A percentile compares a stretch with the other conserved stretches of the same genome.
Conservation (phyloP, 2,797 vertebrate species). For the Danio choprae region DNA sequence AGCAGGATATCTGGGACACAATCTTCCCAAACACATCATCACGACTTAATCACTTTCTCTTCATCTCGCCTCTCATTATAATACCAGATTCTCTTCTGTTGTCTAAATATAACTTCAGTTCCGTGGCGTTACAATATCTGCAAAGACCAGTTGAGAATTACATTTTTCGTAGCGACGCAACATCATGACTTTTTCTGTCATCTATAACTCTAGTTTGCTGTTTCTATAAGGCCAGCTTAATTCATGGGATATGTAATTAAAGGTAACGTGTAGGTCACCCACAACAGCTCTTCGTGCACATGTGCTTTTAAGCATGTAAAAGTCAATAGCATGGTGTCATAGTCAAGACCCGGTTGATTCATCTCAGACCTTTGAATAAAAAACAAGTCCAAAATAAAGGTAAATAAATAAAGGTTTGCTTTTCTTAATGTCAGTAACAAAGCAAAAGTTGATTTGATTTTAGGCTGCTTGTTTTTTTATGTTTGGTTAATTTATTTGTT, state of each 20-base stretch:
- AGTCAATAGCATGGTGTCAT: background rate
- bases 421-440: background rate
- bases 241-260: slow-evolving; percentile 27
- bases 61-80: slow-evolving; percentile 46
- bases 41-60: slow-evolving; percentile 54
- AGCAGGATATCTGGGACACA: slow-evolving; percentile 52
- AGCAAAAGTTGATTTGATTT: background rate
- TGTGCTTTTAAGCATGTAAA: background rate
- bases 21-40: slow-evolving; percentile 46
- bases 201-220: background rate
- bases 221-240: slow-evolving; percentile 7
- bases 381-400: background rate
- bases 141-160: background rate
- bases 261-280: slow-evolving; percentile 4
- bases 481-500: too few relatives aligned
- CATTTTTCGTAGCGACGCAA: slow-evolving; percentile 2
- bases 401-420: background rate
- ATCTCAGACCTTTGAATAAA: background rate
- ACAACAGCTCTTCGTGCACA: background rate
- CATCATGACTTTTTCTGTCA: background rate
- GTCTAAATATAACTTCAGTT: background rate
- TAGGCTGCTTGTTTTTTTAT: too few relatives aligned
- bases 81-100: background rate
- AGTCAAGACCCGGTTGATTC: background rate
- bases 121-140: background rate